Evolutionary conservation across 2,888 invertebrate species (phyloP), one percentile per base, ranked within the genome.

Genomic region (Heliconius sara): DNA sequence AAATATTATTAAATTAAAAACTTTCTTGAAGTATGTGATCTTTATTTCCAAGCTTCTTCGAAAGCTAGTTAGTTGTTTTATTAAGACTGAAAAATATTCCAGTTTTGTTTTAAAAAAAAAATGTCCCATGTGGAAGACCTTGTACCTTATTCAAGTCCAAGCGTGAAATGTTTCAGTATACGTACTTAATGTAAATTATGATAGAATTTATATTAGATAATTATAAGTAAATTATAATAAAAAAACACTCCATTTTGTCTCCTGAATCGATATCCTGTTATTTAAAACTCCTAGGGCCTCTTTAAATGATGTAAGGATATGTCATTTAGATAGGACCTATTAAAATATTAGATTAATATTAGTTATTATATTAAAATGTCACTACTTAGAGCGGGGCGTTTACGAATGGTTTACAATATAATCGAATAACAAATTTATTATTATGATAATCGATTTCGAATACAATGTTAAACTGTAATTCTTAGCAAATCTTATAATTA

Each of bases 181-280:
- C 95, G 95, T 95, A 95, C 95, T 95, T 95, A 95, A 94, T 95
- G 92, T 95, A 95, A 95, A 93, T 92, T 93, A 91, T 88, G 88
- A 93, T 94, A 95, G 94, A 95, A 93, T 94, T 94, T 95, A 95
- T 95, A 95, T 92, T 94, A 95, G 94, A 93, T 94, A 93, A 93
- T 90, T 91, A 83, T 94, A 95, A 94, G 95, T 93, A 94, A 94
- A 95, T 94, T 95, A 94, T 94, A 90, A 86, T 84, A 85, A 82
- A 91, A 90, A 68, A 25, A 65, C 91, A 88, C 86, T 89, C 89
- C 86, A 86, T 94, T 92, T 93, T 94, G 95, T 94, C 93, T 93
- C 93, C 92, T 89, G 88, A 88, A 88, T 83, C 84, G 80, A 83
- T 84, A 81, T 85, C 82, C 81, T 82, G 80, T 74, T 70, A 71